Percentiles rank a stretch among this genome's conserved stretches.
Evolutionary conservation across 2,797 vertebrate genomes (phyloP).

Genomic region (Spinus pinus): DNA sequence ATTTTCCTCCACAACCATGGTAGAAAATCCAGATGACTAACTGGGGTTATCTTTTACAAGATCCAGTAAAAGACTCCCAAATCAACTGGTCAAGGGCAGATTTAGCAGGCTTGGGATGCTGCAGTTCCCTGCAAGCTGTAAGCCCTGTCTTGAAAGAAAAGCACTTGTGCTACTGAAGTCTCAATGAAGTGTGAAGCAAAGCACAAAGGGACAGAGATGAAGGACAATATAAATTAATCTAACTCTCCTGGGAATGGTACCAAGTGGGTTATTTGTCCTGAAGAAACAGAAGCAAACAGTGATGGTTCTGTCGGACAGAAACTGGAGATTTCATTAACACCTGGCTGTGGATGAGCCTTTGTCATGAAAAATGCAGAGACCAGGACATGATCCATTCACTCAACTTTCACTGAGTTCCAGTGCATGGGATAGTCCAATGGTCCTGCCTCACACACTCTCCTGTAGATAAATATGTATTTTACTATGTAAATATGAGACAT

Average conservation of each 20-base stretch:
- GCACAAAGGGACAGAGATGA: not conserved
- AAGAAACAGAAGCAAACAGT: not conserved
- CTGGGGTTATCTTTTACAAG: not conserved
- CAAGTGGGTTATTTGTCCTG: not conserved
- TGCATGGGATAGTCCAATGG: not conserved
- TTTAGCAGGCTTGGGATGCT: not conserved
- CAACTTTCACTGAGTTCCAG: not conserved
- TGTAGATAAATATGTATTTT: too few relatives aligned
- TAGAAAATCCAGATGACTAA: not conserved
- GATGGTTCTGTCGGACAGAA: not conserved
- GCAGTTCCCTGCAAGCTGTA: not conserved
- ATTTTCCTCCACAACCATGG: not conserved
- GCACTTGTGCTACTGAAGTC: not conserved
- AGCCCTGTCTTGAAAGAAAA: not conserved
- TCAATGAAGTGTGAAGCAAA: not conserved
- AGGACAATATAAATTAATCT: not conserved
- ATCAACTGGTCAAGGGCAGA: not conserved
- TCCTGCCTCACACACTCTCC: not conserved
- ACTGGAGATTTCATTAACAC: not conserved
- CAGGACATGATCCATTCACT: not conserved
- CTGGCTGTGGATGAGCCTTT: not conserved
- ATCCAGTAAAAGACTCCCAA: not conserved
- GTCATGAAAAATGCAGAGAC: not conserved
- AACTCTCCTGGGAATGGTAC: not conserved
- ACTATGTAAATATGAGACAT: rapidly evolving